phyloP scores from a whole-genome alignment of 2,797 vertebrate genomes.

The Bradypus variegatus region DNA sequence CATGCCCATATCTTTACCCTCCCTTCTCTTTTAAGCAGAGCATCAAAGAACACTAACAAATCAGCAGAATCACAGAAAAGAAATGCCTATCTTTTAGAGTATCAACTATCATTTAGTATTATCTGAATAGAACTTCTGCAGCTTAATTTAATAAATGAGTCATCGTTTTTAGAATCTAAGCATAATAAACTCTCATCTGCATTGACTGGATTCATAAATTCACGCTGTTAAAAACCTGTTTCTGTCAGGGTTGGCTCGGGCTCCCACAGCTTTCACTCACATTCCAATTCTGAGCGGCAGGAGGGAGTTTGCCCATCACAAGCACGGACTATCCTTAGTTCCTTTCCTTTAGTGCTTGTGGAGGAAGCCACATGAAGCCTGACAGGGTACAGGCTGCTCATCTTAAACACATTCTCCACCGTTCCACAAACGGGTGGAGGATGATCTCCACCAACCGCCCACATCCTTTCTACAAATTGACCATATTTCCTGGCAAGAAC shows the following conservation, averaged over 20 bases:
- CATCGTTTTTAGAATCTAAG: constrained; percentile 68
- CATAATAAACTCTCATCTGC: constrained; percentile 73
- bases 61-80: neutral
- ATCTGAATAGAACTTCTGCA: constrained; percentile 61
- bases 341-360: constrained; percentile 64
- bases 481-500: constrained; percentile 57
- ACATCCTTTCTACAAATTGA: constrained; percentile 40
- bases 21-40: neutral
- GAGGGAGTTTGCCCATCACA: constrained; percentile 62
- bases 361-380: constrained; percentile 56
- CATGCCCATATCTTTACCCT: neutral
- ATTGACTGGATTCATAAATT: constrained; percentile 72
- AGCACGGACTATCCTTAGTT: constrained; percentile 61
- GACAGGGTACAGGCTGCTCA: constrained; percentile 49
- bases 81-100: neutral
- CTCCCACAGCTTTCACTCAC: constrained; percentile 66
- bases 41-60: neutral
- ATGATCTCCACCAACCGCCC: neutral
- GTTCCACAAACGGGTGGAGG: neutral
- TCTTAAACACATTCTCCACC: constrained; percentile 51
- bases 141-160: constrained; percentile 75
- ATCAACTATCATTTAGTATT: constrained; percentile 36
- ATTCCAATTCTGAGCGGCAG: constrained; percentile 64
- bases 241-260: constrained; percentile 65
- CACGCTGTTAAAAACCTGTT: constrained; percentile 73